phyloP scores from a whole-genome alignment of 1,140 invertebrate species.

The Nomia melanderi region DNA sequence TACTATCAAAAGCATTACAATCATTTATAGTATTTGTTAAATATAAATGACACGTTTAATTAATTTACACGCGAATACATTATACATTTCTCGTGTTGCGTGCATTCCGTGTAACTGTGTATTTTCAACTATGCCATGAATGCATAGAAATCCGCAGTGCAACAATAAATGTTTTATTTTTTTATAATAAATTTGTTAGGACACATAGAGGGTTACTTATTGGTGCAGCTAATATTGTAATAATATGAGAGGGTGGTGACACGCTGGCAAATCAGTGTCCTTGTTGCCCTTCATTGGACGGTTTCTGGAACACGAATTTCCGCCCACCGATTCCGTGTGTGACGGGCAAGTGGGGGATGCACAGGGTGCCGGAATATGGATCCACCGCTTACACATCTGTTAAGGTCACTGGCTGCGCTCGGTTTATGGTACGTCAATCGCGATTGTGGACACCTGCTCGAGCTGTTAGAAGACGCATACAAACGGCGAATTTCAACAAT shows the following conservation, averaged over 20 bases:
- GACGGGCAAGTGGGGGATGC: not conserved
- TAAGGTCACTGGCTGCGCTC: slow-evolving; percentile 5
- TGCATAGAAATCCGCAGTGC: too few relatives aligned
- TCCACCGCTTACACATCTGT: not conserved
- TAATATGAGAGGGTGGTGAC: not conserved
- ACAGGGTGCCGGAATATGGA: not conserved
- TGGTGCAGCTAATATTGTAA: too few relatives aligned
- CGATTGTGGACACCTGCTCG: slow-evolving; percentile 1
- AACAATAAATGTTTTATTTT: too few relatives aligned
- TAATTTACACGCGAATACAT: too few relatives aligned
- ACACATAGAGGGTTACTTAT: too few relatives aligned
- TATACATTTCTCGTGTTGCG: too few relatives aligned
- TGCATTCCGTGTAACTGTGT: too few relatives aligned
- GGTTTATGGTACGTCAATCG: slow-evolving; percentile 6
- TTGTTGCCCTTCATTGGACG: not conserved
- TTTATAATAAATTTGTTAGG: too few relatives aligned
- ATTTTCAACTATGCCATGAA: too few relatives aligned
- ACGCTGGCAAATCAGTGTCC: not conserved
- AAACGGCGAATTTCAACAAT: not conserved
- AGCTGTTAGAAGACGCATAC: not conserved
- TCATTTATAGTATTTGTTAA: too few relatives aligned
- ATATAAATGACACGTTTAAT: too few relatives aligned
- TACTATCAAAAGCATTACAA: too few relatives aligned
- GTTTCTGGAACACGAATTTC: slow-evolving; percentile 2
- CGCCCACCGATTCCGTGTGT: slow-evolving; percentile 2